These are phyloP conservation scores for Watsonalla cultraria DNA, from an alignment of 2,888 invertebrate genomes.

Conservation along the genomic window DNA sequence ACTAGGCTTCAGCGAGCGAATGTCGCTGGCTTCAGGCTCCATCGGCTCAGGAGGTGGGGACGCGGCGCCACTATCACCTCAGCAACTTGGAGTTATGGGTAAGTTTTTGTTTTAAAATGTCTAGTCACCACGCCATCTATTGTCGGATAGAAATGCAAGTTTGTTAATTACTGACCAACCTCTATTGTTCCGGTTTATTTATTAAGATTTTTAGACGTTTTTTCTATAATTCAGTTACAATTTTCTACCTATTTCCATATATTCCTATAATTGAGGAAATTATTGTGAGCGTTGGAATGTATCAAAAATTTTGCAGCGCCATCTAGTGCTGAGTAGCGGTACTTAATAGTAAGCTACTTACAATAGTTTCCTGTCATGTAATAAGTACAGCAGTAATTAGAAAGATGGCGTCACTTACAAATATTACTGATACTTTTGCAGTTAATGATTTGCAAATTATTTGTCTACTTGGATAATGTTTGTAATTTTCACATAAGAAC, in stretches of 20 bases:
- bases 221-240: not conserved
- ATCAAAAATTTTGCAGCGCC: conserved; percentile 40
- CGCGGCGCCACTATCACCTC: conserved; percentile 86
- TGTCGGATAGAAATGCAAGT: conserved; percentile 11
- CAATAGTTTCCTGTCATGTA: not conserved
- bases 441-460: not conserved
- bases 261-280: not conserved
- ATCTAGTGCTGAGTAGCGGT: conserved; percentile 46
- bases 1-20: conserved; percentile 80
- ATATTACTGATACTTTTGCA: not conserved
- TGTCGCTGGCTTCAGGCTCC: conserved; percentile 84
- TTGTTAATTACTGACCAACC: not conserved
- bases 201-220: not conserved
- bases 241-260: not conserved
- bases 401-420: not conserved
- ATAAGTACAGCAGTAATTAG: not conserved
- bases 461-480: conserved; percentile 3
- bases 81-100: conserved; percentile 94
- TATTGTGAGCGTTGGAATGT: not conserved
- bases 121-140: conserved; percentile 27
- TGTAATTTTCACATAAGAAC: no score
- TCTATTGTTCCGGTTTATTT: not conserved
- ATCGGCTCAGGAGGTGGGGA: conserved; percentile 77
- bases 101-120: conserved; percentile 51
- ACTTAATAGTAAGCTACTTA: conserved; percentile 5